phyloP scores from a whole-genome alignment of 2,888 invertebrate genomes.

The Crematogaster levior region DNA sequence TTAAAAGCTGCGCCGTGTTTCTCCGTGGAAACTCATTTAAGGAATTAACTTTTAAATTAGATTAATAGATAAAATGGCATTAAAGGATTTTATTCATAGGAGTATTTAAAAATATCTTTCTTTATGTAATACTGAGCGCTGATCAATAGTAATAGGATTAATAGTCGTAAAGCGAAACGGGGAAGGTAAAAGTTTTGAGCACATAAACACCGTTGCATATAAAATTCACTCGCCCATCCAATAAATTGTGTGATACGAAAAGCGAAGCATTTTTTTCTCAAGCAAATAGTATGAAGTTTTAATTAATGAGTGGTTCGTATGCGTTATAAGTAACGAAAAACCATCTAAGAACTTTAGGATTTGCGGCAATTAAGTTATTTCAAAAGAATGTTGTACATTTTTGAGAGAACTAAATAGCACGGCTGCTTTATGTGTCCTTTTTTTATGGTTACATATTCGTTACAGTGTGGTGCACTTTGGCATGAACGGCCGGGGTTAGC shows the following conservation, averaged over 20 bases:
- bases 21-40: slow-evolving; percentile 42
- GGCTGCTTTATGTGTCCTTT: background rate
- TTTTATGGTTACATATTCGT: slow-evolving; percentile 47
- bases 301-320: background rate
- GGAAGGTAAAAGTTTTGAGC: slow-evolving; percentile 19
- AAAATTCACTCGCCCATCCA: background rate
- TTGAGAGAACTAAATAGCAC: background rate
- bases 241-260: background rate
- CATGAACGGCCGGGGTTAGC: slow-evolving; percentile 9
- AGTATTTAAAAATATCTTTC: slow-evolving; percentile 23
- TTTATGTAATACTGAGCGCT: slow-evolving; percentile 19
- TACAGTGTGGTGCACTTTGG: slow-evolving; percentile 39
- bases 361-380: background rate
- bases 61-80: slow-evolving; percentile 48
- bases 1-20: slow-evolving; percentile 49
- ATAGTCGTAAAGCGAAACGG: slow-evolving; percentile 10
- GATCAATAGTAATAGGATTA: slow-evolving; percentile 42
- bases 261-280: background rate
- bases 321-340: too few species aligned
- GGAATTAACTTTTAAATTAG: slow-evolving; percentile 52
- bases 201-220: slow-evolving; percentile 1
- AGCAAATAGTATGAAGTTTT: background rate
- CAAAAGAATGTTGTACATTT: slow-evolving; percentile 22
- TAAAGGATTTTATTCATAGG: slow-evolving; percentile 37
- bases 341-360: background rate